These are phyloP conservation scores for Scolopax bukidnonensis DNA, from an alignment of 2,797 vertebrate species.

Conservation along the genomic window DNA sequence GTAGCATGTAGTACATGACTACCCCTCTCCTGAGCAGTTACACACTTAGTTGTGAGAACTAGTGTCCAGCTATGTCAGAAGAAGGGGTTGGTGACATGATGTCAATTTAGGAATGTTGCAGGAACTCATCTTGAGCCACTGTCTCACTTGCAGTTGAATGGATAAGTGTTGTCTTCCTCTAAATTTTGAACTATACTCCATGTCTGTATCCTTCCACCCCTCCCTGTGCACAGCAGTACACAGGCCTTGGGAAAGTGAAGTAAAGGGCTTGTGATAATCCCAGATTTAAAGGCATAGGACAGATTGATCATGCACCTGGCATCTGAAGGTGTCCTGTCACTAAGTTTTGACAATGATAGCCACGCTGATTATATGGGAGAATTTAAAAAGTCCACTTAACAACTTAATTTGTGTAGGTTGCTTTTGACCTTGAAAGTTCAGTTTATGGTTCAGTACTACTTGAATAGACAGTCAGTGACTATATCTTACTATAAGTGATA, in stretches of 20 bases:
- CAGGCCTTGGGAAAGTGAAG: background rate
- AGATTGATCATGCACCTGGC: background rate
- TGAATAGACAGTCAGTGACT: background rate
- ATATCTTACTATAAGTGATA: background rate
- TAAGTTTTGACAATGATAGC: background rate
- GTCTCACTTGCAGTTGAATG: background rate
- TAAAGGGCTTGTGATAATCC: background rate
- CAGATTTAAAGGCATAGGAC: background rate
- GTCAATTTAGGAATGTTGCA: background rate
- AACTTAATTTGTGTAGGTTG: background rate
- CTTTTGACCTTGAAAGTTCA: background rate
- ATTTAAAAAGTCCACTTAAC: background rate
- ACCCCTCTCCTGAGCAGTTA: background rate
- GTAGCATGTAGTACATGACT: background rate
- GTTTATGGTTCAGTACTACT: background rate
- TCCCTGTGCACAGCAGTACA: background rate
- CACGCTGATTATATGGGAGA: background rate
- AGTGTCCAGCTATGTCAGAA: accelerated
- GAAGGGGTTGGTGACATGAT: background rate
- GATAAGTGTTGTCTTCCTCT: background rate
- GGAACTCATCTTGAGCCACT: background rate
- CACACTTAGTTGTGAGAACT: background rate
- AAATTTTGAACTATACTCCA: background rate
- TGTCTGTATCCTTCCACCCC: background rate
- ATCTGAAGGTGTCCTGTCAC: background rate